Conservation (phyloP, 2,797 vertebrate genomes). For the Paratrypauchen microcephalus region DNA sequence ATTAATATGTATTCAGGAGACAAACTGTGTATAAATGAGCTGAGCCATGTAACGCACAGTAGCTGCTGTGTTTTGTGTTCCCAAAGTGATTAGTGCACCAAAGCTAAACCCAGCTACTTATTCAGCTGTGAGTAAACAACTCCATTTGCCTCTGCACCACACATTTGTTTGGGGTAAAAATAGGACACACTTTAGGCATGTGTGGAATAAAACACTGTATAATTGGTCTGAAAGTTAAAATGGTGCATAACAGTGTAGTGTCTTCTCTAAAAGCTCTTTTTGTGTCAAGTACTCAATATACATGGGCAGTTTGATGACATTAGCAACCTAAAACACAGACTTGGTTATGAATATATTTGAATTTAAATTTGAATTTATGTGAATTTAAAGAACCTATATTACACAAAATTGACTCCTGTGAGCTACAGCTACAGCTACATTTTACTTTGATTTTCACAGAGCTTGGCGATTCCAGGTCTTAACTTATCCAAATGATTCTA, state of each 20-base stretch:
- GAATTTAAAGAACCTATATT: too few species aligned
- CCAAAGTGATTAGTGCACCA: conserved; percentile 63
- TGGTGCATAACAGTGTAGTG: neutral
- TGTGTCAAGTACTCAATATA: neutral
- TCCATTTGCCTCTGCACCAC: conserved; percentile 46
- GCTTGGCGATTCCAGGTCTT: too few species aligned
- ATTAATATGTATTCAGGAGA: conserved; percentile 31
- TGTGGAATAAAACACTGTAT: conserved; percentile 24
- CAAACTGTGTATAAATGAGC: conserved; percentile 25
- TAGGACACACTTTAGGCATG: conserved; percentile 41
- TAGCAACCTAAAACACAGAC: neutral
- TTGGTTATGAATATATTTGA: too few species aligned
- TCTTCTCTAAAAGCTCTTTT: neutral
- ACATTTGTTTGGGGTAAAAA: conserved; percentile 40
- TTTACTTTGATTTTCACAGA: too few species aligned
- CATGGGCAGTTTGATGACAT: neutral
- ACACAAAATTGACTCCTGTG: too few species aligned
- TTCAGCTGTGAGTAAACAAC: conserved; percentile 41
- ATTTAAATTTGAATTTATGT: too few species aligned
- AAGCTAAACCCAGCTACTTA: conserved; percentile 35
- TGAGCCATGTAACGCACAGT: conserved; percentile 52
- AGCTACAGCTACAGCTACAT: too few species aligned
- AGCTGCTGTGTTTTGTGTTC: conserved; percentile 40
- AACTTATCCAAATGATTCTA: too few species aligned
- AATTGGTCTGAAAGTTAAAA: conserved; percentile 19